Conservation (phyloP, 2,113 vertebrate genomes). For the Hystrix cristata region DNA sequence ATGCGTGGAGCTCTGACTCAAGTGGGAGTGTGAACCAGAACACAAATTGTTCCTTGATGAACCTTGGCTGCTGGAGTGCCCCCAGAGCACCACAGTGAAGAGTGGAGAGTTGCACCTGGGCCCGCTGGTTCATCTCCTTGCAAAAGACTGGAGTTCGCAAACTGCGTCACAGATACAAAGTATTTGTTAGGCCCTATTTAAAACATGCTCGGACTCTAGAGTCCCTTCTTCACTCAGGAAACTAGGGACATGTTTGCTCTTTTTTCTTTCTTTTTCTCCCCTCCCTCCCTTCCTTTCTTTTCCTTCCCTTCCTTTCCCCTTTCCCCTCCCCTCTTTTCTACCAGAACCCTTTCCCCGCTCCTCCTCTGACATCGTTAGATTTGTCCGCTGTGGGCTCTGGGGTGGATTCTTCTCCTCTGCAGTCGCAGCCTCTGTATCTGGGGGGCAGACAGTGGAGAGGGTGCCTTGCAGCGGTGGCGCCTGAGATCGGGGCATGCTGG, state of each 20-base stretch:
- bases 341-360: neutral
- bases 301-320: too few relatives aligned
- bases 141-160: neutral
- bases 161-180: neutral
- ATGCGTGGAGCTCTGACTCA: neutral
- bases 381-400: neutral
- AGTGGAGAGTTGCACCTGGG: neutral
- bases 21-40: slow-evolving; percentile 36
- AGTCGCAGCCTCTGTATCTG: neutral
- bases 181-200: neutral
- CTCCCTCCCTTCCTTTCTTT: fast-evolving
- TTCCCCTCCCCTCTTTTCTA: neutral
- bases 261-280: fast-evolving
- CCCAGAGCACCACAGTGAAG: neutral
- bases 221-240: neutral
- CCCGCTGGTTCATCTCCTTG: slow-evolving; percentile 37
- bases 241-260: neutral
- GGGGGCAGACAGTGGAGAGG: neutral
- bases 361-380: neutral
- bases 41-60: neutral
- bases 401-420: neutral
- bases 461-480: neutral
- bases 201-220: neutral
- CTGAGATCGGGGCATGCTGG: neutral
- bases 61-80: neutral